These are phyloP conservation scores for Leptobrachium leishanense DNA, from an alignment of 2,113 vertebrate species.

Conservation along the genomic window DNA sequence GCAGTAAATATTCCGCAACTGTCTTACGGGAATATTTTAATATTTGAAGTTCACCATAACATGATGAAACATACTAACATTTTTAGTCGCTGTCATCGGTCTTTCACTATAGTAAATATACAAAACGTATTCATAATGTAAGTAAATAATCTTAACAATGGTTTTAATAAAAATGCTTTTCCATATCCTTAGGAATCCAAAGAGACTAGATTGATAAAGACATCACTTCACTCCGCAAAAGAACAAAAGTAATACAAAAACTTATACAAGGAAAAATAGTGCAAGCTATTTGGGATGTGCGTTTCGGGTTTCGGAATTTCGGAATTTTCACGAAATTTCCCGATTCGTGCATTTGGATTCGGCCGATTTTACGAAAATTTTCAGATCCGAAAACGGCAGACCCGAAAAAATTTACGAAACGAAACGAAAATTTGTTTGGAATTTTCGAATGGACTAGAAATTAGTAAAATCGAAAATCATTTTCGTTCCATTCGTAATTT, in stretches of 20 bases:
- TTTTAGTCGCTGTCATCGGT: background rate
- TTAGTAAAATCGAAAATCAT: no score
- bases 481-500: no score
- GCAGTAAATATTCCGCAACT: conserved; percentile 9
- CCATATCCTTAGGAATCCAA: background rate
- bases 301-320: no score
- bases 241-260: background rate
- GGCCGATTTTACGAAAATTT: no score
- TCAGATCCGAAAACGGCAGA: no score
- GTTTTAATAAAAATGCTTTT: background rate
- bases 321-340: no score
- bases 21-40: background rate
- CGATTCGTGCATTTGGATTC: no score
- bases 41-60: background rate
- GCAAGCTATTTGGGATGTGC: no score
- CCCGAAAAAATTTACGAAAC: no score
- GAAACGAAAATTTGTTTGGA: no score
- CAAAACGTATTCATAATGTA: conserved; percentile 7
- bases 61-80: conserved; percentile 10
- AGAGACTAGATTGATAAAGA: background rate
- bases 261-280: no score
- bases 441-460: no score
- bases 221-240: background rate
- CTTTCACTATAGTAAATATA: background rate
- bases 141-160: background rate